These are phyloP conservation scores for Perdix hodgsoniae DNA, from an alignment of 2,797 vertebrate species.

Conservation along the genomic window DNA sequence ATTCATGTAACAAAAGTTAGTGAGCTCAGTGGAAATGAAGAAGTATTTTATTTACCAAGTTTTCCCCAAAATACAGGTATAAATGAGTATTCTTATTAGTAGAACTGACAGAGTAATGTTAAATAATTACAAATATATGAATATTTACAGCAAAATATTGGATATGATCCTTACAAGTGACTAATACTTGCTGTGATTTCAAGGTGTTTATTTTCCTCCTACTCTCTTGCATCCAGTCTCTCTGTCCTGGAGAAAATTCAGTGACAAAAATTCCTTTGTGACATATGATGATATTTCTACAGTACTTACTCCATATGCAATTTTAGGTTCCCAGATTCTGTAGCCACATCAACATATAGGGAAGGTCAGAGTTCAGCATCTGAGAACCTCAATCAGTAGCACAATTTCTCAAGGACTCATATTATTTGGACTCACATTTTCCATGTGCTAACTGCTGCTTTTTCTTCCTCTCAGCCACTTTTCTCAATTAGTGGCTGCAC, in stretches of 20 bases:
- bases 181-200: background rate
- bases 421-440: background rate
- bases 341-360: background rate
- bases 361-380: background rate
- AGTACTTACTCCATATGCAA: background rate
- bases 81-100: background rate
- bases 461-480: background rate
- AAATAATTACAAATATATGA: background rate
- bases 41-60: background rate
- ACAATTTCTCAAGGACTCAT: background rate
- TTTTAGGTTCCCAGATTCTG: background rate
- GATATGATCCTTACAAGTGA: background rate
- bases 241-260: background rate
- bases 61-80: background rate
- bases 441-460: background rate
- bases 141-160: background rate
- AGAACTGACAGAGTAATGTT: background rate
- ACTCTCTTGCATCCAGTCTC: background rate
- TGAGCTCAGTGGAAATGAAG: background rate
- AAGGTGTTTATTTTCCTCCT: background rate
- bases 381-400: rapidly evolving
- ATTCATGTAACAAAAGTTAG: background rate
- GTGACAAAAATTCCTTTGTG: rapidly evolving
- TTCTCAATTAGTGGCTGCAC: background rate
- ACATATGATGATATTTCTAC: background rate